Evolutionary conservation across 2,113 vertebrate species (phyloP), one percentile per base, ranked within the genome.

Genomic region (Motacilla alba): DNA sequence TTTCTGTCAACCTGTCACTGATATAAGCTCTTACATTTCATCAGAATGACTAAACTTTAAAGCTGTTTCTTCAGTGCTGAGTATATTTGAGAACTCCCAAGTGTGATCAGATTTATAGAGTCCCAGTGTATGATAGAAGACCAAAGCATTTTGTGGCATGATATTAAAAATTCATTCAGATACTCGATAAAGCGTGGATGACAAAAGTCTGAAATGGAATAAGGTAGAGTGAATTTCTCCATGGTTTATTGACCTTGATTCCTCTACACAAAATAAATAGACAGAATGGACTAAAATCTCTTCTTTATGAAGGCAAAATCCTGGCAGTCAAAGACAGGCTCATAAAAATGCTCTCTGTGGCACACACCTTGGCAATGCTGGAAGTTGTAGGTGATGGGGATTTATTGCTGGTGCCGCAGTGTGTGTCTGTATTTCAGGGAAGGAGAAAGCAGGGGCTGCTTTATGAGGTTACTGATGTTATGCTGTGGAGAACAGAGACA

Each of bases 1-100:
- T 98, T 98, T 98, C 98, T 98, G 98, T 98, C 98, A 98, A 98
- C 97, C 98, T 98, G 98, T 98, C 98, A 98, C 97, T 96, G 97
- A 98, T 98, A 97, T 92, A 98, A 98, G 98, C 98, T 98, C 97
- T 98, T 98, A 97, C 97, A 98, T 98, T 98, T 98, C 98, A 98
- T 98, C 98, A 98, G 98, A 98, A 98, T 98, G 98, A 98, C 98
- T 98, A 98, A 98, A 98, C 98, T 98, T 98, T 98, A 98, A 98
- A 98, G 98, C 97, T 97, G 97, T 98, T 98, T 98, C 98, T 98
- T 97, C 97, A 72, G 97, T 93, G 95, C 97, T 80, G 96, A 98
- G 97, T 97, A 95, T 97, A 97, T 98, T 98, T 98, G 97, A 97
- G 96, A 98, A 98, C 97, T 98, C 98, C 98, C 98, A 95, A 97